A percentile compares a stretch with the other conserved stretches of the same genome.
phyloP scores from a whole-genome alignment of 2,113 vertebrate genomes.

The Athene cunicularia region DNA sequence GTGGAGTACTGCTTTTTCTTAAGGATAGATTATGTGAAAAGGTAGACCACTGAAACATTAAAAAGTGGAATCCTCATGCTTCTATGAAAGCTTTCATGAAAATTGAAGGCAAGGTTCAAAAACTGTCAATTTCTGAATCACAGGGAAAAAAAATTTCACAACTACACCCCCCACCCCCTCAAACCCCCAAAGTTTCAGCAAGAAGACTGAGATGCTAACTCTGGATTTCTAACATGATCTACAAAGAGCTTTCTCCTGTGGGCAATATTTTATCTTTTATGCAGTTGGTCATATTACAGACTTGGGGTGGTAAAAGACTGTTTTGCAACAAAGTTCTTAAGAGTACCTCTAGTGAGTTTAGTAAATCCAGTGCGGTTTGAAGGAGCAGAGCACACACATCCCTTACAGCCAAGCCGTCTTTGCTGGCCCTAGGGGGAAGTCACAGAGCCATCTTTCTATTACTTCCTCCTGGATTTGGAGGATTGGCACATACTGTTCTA shows the following conservation, averaged over 20 bases:
- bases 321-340: background rate
- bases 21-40: background rate
- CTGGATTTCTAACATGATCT: background rate
- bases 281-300: background rate
- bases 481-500: background rate
- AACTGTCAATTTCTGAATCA: background rate
- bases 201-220: background rate
- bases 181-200: background rate
- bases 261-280: background rate
- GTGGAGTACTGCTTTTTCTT: background rate
- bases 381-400: background rate
- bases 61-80: background rate
- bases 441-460: background rate
- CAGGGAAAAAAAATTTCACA: background rate
- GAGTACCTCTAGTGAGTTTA: background rate
- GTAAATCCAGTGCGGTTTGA: background rate
- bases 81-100: background rate
- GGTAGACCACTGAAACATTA: background rate
- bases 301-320: background rate
- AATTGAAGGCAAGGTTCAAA: background rate
- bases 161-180: background rate
- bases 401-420: fast-evolving
- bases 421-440: background rate
- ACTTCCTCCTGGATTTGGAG: background rate
- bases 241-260: background rate